Percentiles rank a stretch among this genome's conserved stretches.
Conservation (phyloP, 2,797 vertebrate genomes). For the Epinephelus awoara region DNA sequence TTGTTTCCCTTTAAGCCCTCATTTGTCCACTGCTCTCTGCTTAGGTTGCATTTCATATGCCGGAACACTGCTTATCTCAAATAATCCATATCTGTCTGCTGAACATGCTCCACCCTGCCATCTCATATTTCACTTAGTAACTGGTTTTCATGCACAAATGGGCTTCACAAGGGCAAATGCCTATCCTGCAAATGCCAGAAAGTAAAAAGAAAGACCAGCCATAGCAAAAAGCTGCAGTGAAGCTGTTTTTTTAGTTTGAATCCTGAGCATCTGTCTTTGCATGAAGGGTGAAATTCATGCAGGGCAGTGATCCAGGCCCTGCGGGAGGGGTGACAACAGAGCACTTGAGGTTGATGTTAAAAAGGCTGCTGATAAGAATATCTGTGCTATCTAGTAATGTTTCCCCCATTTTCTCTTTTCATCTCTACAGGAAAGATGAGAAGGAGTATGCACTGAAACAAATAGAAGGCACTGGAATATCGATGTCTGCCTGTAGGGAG, state of each 20-base stretch:
- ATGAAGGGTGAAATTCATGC: constrained; percentile 20
- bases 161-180: constrained; percentile 43
- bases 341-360: constrained; percentile 18
- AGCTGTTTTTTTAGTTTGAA: constrained; percentile 31
- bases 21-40: neutral
- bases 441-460: constrained; percentile 99
- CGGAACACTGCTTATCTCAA: constrained; percentile 31
- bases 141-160: constrained; percentile 41
- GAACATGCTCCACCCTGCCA: constrained; percentile 11
- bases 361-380: constrained; percentile 2
- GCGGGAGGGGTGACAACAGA: constrained; percentile 11
- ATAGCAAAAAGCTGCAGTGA: neutral
- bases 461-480: constrained; percentile 99
- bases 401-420: constrained; percentile 34
- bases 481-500: constrained; percentile 99
- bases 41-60: constrained; percentile 10
- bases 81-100: constrained; percentile 48
- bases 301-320: constrained; percentile 26
- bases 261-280: constrained; percentile 35
- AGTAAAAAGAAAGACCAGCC: neutral
- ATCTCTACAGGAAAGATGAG: constrained; percentile 93
- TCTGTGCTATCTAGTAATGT: constrained; percentile 17
- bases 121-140: constrained; percentile 53
- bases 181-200: constrained; percentile 1
- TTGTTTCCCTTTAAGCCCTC: neutral